These are phyloP conservation scores for Orchestia grillus DNA, from an alignment of 1,140 invertebrate genomes.

Conservation along the genomic window DNA sequence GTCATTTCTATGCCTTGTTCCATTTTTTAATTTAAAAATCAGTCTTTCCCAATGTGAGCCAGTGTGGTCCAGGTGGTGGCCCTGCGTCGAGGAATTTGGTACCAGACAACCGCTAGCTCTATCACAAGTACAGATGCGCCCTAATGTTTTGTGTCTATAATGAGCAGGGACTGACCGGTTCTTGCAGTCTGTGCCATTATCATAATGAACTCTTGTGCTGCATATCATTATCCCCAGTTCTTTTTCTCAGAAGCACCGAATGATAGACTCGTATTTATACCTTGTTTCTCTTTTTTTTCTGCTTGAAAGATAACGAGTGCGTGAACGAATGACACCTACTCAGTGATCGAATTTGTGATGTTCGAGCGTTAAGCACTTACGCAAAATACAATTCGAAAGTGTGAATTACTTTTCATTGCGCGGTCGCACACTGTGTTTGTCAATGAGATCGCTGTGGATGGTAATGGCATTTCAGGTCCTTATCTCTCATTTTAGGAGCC, in stretches of 20 bases:
- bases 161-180: constrained; percentile 2
- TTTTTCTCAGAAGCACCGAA: not conserved
- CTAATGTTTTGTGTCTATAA: constrained; percentile 28
- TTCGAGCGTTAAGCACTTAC: not conserved
- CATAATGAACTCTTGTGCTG: constrained; percentile 30
- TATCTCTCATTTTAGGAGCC: not conserved
- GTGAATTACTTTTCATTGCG: not conserved
- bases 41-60: not conserved
- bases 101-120: not conserved
- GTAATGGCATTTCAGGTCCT: not conserved
- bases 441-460: not conserved
- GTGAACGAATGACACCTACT: not conserved
- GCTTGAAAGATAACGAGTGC: not conserved
- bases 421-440: not conserved
- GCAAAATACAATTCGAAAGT: not conserved
- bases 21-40: not conserved
- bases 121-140: not conserved
- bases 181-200: constrained; percentile 11
- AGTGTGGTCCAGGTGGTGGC: not conserved
- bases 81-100: not conserved
- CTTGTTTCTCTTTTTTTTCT: not conserved
- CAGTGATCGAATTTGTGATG: too few species aligned
- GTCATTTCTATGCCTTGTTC: not conserved
- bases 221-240: constrained; percentile 8
- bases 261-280: not conserved